Base-by-base conservation (phyloP, 2,888 invertebrate species). In the Operophtera brumata region DNA sequence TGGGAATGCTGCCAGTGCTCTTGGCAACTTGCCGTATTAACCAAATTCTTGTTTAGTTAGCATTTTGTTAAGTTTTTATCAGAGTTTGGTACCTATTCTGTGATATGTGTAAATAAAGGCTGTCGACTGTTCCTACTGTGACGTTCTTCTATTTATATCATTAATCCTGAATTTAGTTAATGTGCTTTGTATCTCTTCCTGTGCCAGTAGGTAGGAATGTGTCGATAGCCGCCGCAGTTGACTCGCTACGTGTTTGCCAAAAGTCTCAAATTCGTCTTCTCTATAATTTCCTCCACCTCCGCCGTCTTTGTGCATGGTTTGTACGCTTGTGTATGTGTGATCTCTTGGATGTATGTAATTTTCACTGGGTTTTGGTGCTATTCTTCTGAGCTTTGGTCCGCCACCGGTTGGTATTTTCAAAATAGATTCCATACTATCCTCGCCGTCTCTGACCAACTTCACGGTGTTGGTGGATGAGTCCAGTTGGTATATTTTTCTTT, bases 231-330 rank as follows among this genome's bases (percentile, higher is more conserved):
- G 36, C 37, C 55, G 47, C n/a, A 56, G 40, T 35, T 56, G 55
- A 6, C 26, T 39, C 1, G 47, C 55, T 7, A 56, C 51, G 28
- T 56, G 55, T 10, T 40, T 56, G 5, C 47, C 55, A 11, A 56
- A 56, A 2, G 42, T 44, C 6, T 56, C 47, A 30, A 30, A 56
- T 44, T 56, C 55, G n/a, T 55, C 54, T 2, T n/a, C 36, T 20
- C n/a, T 7, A 26, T 26, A 14, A 11, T n/a, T 5, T 10, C 30
- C 39, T 7, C 4, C 12, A 10, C 6, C 12, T 14, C 4, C 6
- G 13, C 26, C 40, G 11, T 32, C 39, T 1, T 36, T n/a, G 35
- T 10, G 36, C 7, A 2, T 34, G 2, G 7, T 34, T 10, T 34
- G 20, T 40, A 39, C 30, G n/a, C 14, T 14, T 2, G 32, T 20